Evolutionary conservation across 2,797 vertebrate genomes (phyloP).

Genomic region (Merluccius polli): DNA sequence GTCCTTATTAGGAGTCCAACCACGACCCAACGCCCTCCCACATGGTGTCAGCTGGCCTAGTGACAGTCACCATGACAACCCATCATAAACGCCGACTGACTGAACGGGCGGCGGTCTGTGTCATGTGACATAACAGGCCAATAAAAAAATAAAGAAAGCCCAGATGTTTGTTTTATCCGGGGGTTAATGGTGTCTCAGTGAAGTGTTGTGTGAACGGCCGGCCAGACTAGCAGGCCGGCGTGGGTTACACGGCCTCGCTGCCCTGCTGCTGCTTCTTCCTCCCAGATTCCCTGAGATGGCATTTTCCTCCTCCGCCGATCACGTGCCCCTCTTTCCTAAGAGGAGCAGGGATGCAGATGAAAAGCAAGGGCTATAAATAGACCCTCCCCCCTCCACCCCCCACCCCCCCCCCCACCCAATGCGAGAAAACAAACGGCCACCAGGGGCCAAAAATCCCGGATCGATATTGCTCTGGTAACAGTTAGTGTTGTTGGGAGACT

Average conservation of each 20-base stretch:
- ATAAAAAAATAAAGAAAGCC: not conserved
- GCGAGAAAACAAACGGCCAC: not conserved
- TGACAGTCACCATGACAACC: constrained; percentile 1
- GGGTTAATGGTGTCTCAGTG: no score
- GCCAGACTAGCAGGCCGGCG: not conserved
- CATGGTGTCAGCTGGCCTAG: not conserved
- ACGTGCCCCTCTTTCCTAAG: constrained; percentile 55
- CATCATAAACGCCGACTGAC: not conserved
- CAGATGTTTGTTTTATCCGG: not conserved
- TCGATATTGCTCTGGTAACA: not conserved
- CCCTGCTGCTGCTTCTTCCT: no score
- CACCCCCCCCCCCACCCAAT: not conserved
- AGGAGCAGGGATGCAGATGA: constrained; percentile 63
- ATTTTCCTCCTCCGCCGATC: constrained; percentile 50
- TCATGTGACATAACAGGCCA: not conserved
- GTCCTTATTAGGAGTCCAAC: not conserved
- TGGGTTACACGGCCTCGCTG: constrained; percentile 17
- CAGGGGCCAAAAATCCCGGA: not conserved
- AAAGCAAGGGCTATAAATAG: constrained; percentile 71
- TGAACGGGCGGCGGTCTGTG: not conserved
- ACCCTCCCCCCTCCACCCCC: constrained; percentile 26
- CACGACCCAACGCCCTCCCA: not conserved
- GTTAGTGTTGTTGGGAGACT: not conserved
- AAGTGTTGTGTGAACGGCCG: no score
- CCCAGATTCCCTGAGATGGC: constrained; percentile 45